Conservation (phyloP, 2,888 invertebrate genomes). For the Papilio gigon region DNA sequence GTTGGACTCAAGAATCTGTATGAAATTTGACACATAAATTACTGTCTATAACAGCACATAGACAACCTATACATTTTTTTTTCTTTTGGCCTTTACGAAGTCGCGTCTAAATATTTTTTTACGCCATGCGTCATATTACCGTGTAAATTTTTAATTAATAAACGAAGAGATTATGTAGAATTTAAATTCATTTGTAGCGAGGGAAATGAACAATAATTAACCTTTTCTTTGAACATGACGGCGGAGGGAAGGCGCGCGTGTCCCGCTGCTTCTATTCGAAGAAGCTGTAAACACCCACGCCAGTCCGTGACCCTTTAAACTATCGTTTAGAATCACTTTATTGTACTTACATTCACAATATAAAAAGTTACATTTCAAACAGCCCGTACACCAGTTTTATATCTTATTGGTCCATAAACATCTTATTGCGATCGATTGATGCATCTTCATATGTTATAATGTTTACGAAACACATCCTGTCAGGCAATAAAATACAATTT, state of each 20-base stretch:
- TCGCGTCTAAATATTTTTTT: too few species aligned
- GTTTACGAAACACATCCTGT: conserved; percentile 52
- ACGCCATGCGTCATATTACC: too few species aligned
- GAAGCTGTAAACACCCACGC: conserved; percentile 51
- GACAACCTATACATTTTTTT: too few species aligned
- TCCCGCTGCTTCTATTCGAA: conserved; percentile 46
- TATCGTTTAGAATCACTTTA: conserved; percentile 53
- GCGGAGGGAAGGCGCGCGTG: conserved; percentile 45
- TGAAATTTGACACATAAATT: too few species aligned
- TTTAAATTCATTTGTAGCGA: conserved; percentile 37
- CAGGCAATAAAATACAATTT: conserved; percentile 62
- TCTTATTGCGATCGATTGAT: conserved; percentile 40
- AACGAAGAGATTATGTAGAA: neutral
- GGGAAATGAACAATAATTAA: conserved; percentile 59
- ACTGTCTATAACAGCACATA: too few species aligned
- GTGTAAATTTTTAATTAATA: neutral
- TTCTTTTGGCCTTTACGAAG: too few species aligned
- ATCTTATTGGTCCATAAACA: conserved; percentile 17
- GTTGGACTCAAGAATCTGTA: too few species aligned
- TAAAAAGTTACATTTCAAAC: conserved; percentile 2
- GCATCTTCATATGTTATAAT: conserved; percentile 51
- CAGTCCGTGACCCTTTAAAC: conserved; percentile 49
- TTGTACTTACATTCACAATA: conserved; percentile 21
- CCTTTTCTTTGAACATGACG: conserved; percentile 60
- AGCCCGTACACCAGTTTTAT: conserved; percentile 30